A percentile compares a stretch with the other conserved stretches of the same genome.
Conservation (phyloP, 2,797 vertebrate species). For the Catamblyrhynchus diadema region DNA sequence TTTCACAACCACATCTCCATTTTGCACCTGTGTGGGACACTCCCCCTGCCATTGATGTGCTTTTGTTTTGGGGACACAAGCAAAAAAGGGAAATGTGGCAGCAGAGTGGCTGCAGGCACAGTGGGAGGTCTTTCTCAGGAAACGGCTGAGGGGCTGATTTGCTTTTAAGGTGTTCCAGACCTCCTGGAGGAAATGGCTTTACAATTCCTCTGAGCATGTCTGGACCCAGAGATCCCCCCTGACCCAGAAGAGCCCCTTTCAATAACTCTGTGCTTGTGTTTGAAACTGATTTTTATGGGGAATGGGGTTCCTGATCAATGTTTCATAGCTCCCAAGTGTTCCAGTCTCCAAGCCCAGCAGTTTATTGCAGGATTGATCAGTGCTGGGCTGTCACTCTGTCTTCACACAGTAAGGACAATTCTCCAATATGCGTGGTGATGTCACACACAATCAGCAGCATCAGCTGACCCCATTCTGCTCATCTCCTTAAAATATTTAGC, state of each 20-base stretch:
- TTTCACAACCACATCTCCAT: not conserved
- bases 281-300: not conserved
- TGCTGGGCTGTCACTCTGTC: not conserved
- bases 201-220: not conserved
- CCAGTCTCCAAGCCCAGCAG: not conserved
- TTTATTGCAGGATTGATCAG: not conserved
- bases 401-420: not conserved
- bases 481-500: not conserved
- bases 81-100: not conserved
- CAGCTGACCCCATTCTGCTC: not conserved
- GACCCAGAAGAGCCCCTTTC: not conserved
- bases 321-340: not conserved
- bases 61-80: not conserved
- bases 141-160: not conserved
- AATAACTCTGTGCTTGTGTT: not conserved
- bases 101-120: not conserved
- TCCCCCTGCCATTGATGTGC: accelerated
- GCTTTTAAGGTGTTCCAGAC: not conserved
- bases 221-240: not conserved
- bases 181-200: not conserved
- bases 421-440: not conserved
- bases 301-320: not conserved
- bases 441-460: not conserved
- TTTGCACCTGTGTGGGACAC: no score
- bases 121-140: not conserved